Evolutionary conservation across 2,797 vertebrate species (phyloP).

Genomic region (Naso thynnoides): DNA sequence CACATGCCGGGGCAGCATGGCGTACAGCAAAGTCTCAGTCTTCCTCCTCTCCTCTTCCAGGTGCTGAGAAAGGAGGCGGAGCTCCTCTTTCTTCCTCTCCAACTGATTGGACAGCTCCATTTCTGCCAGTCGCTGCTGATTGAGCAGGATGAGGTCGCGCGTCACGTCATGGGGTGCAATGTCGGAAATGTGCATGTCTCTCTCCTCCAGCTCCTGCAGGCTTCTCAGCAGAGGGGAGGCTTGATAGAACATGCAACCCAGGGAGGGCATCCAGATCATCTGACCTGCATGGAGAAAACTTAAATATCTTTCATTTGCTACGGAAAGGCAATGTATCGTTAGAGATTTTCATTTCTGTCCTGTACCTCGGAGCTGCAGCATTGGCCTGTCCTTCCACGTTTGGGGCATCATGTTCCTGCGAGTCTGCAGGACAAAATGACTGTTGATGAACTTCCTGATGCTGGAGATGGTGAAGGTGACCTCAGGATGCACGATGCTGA

Average conservation of each 20-base stretch:
- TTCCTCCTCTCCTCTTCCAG: constrained; percentile 87
- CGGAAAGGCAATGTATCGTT: neutral
- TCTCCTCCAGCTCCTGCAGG: constrained; percentile 85
- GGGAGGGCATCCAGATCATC: constrained; percentile 88
- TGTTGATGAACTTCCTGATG: constrained; percentile 87
- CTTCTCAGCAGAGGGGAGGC: constrained; percentile 86
- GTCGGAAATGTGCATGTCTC: constrained; percentile 87
- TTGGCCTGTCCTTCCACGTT: constrained; percentile 81
- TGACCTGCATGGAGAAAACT: constrained; percentile 75
- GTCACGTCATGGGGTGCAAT: constrained; percentile 88
- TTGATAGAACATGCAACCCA: constrained; percentile 86
- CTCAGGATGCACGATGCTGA: constrained; percentile 82
- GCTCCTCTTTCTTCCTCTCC: constrained; percentile 58
- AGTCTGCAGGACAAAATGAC: constrained; percentile 87
- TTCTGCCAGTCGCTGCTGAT: constrained; percentile 86
- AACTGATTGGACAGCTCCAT: constrained; percentile 88
- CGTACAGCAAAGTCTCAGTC: constrained; percentile 86
- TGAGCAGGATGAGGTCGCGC: constrained; percentile 87
- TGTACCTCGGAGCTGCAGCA: constrained; percentile 82
- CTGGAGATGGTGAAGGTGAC: constrained; percentile 83
- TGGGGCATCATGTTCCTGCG: constrained; percentile 82
- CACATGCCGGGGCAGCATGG: constrained; percentile 88
- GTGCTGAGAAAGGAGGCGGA: constrained; percentile 83
- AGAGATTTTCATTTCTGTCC: neutral
- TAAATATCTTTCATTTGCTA: neutral